These are phyloP conservation scores for Halcyon leucocephala DNA, from an alignment of 2,797 vertebrate species.

Conservation along the genomic window DNA sequence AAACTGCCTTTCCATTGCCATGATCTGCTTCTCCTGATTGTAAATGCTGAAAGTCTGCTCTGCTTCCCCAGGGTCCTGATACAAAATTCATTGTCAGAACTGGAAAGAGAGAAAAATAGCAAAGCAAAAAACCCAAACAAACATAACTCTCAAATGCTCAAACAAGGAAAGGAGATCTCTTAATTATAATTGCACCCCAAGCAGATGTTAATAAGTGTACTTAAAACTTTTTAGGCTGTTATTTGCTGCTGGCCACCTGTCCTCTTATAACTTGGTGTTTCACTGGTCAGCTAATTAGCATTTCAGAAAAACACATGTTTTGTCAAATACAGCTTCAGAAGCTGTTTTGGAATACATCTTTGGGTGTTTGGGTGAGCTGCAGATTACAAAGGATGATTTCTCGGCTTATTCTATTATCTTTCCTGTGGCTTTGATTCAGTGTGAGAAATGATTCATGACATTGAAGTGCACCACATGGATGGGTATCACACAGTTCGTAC, in stretches of 20 bases:
- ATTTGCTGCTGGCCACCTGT: constrained; percentile 5
- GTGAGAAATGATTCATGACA: neutral
- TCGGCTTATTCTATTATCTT: neutral
- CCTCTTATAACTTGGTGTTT: neutral
- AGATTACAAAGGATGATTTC: constrained; percentile 1
- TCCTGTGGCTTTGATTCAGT: neutral
- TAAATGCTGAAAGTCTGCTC: constrained; percentile 41
- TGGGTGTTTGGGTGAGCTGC: neutral
- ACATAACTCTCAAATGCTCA: constrained; percentile 20
- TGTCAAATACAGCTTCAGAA: constrained; percentile 13
- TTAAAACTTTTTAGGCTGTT: neutral
- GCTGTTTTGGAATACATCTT: neutral
- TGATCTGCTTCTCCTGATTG: constrained; percentile 46
- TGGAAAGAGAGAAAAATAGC: constrained; percentile 16
- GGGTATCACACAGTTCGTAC: neutral
- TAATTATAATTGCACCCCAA: constrained; percentile 22
- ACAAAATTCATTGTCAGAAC: constrained; percentile 38
- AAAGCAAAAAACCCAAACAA: constrained; percentile 53
- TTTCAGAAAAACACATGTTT: constrained; percentile 32
- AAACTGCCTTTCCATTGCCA: constrained; percentile 12
- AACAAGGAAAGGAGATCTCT: constrained; percentile 6
- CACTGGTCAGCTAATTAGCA: constrained; percentile 22
- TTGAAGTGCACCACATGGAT: neutral
- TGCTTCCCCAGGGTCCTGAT: constrained; percentile 4
- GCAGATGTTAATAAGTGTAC: constrained; percentile 49